These are phyloP conservation scores for rat (Rattus norvegicus) DNA, from an alignment of 2,113 vertebrate species.

Conservation along the genomic window GRCr8 NC_086023.1:123335001-123335500, in stretches of 20 bases:
- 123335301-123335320: neutral
- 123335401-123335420: neutral
- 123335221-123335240: neutral
- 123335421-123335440: neutral
- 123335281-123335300: neutral
- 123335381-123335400: neutral
- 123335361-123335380: neutral
- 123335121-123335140: neutral
- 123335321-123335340: neutral
- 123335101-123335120: neutral
- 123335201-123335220: neutral
- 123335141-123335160: neutral
- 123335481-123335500: neutral
- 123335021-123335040: neutral
- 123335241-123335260: neutral
- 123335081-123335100: neutral
- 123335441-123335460: neutral
- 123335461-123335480: neutral
- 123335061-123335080: neutral
- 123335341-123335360: neutral
- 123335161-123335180: constrained; percentile 17
- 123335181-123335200: neutral
- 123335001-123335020: neutral
- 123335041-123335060: neutral
- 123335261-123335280: neutral